Percentiles rank a stretch among this genome's conserved stretches.
phyloP scores from a whole-genome alignment of 2,113 vertebrate genomes.

The Brachionichthys hirsutus region DNA sequence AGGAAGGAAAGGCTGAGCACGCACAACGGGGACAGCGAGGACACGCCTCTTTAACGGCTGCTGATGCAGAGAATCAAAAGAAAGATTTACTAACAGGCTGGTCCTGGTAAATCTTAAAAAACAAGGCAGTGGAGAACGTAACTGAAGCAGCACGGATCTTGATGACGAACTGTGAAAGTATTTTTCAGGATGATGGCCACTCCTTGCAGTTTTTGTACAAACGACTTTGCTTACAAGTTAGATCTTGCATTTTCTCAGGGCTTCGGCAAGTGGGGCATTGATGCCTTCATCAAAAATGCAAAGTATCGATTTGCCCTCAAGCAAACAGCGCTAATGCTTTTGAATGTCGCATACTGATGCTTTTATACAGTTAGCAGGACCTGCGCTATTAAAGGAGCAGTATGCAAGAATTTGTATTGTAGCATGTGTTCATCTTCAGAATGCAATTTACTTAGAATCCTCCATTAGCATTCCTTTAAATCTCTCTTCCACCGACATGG shows the following conservation, averaged over 20 bases:
- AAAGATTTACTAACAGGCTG: slow-evolving; percentile 55
- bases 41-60: slow-evolving; percentile 59
- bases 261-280: not conserved
- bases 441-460: not conserved
- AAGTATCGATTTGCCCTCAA: not conserved
- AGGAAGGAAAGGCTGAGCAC: slow-evolving; percentile 55
- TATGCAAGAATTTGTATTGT: not conserved
- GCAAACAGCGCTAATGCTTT: not conserved
- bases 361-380: slow-evolving; percentile 19
- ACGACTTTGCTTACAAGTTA: not conserved
- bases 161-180: slow-evolving; percentile 20
- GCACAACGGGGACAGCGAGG: slow-evolving; percentile 57
- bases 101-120: slow-evolving; percentile 33
- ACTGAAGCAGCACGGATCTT: slow-evolving; percentile 4
- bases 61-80: slow-evolving; percentile 31
- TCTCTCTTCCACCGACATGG: no score
- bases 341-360: not conserved
- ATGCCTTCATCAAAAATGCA: not conserved
- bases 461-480: no score
- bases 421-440: no score
- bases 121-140: slow-evolving; percentile 6
- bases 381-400: slow-evolving; percentile 25
- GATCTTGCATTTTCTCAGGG: slow-evolving; percentile 30
- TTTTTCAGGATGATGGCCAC: not conserved
- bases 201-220: not conserved